A percentile compares a stretch with the other conserved stretches of the same genome.
Conservation (phyloP, 2,888 invertebrate genomes). For the Tenthredo notha region DNA sequence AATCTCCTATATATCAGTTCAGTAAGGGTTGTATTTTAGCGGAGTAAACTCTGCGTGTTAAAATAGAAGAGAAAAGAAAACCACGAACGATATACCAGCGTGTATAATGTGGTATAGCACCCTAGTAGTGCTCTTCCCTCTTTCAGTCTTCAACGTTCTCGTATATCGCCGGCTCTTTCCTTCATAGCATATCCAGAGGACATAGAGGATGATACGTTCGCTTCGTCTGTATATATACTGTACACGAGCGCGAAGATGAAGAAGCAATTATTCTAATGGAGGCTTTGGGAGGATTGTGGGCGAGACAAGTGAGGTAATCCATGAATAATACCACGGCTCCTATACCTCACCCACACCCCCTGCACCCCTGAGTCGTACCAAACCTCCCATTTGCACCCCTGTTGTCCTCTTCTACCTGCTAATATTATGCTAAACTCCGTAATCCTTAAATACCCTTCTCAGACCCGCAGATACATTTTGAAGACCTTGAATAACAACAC, state of each 20-base stretch:
- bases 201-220: constrained; percentile 26
- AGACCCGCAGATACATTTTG: constrained; percentile 65
- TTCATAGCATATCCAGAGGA: constrained; percentile 12
- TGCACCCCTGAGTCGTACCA: constrained; percentile 54
- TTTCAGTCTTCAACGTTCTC: neutral
- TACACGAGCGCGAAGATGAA: constrained; percentile 74
- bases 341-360: constrained; percentile 55
- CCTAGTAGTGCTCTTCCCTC: neutral
- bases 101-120: neutral
- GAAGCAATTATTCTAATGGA: constrained; percentile 78
- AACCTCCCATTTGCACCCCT: constrained; percentile 46
- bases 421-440: constrained; percentile 76
- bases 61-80: constrained; percentile 25
- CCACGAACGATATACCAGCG: neutral
- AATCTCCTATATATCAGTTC: neutral
- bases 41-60: neutral
- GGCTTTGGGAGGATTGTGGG: constrained; percentile 75
- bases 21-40: neutral
- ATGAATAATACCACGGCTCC: constrained; percentile 73
- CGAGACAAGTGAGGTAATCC: constrained; percentile 77
- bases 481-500: constrained; percentile 64
- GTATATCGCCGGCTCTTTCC: neutral
- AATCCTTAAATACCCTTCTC: constrained; percentile 73
- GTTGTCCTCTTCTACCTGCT: constrained; percentile 63
- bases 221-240: constrained; percentile 15